Conservation (phyloP, 2,797 vertebrate species). For the Enteromius paludinosus region DNA sequence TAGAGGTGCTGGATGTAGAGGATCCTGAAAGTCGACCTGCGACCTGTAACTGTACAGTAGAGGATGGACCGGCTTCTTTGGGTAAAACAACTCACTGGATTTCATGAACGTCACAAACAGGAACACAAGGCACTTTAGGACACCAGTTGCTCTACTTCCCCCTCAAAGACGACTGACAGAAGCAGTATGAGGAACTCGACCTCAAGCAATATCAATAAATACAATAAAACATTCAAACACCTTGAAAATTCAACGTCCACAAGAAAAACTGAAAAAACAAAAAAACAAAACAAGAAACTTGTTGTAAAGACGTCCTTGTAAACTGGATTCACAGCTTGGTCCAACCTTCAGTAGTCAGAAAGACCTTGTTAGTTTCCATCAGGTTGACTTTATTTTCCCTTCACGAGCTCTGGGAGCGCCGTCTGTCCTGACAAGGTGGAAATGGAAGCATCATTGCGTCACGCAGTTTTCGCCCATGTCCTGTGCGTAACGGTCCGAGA, state of each 20-base stretch:
- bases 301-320: constrained; percentile 57
- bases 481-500: constrained; percentile 90
- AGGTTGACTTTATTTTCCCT: constrained; percentile 16
- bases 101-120: constrained; percentile 25
- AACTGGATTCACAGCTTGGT: constrained; percentile 81
- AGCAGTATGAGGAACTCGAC: not conserved
- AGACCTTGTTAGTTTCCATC: constrained; percentile 40
- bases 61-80: constrained; percentile 33
- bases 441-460: constrained; percentile 76
- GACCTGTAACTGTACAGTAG: constrained; percentile 38
- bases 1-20: too few species aligned
- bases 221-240: constrained; percentile 25
- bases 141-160: constrained; percentile 46
- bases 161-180: constrained; percentile 13
- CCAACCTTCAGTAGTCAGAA: constrained; percentile 83
- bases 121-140: constrained; percentile 67
- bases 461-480: constrained; percentile 92
- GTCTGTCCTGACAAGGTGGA: constrained; percentile 8
- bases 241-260: constrained; percentile 6
- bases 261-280: not conserved
- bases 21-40: constrained; percentile 57
- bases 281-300: not conserved
- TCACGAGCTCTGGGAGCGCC: constrained; percentile 3
- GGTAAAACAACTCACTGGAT: constrained; percentile 22
- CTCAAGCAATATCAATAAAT: constrained; percentile 33